These are phyloP conservation scores for Drosophila monieri DNA, from an alignment of 2,888 invertebrate species.

Conservation along the genomic window DNA sequence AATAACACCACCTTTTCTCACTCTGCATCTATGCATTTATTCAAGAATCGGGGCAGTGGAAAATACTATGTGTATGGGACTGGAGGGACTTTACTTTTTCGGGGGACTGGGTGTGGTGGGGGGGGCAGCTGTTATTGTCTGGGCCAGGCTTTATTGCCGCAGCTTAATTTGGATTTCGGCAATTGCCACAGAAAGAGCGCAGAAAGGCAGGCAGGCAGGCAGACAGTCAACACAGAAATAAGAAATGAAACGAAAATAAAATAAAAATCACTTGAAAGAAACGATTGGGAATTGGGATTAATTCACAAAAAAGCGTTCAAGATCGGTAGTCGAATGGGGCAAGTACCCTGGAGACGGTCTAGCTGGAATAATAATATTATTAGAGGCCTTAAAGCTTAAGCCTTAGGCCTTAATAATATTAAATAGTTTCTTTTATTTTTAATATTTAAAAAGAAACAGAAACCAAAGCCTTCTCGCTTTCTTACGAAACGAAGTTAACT, in stretches of 20 bases:
- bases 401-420: too few species aligned
- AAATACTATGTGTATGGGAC: constrained; percentile 4
- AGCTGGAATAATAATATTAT: too few species aligned
- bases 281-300: constrained; percentile 12
- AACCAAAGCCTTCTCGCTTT: background rate
- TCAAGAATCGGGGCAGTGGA: constrained; percentile 7
- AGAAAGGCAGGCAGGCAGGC: background rate
- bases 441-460: background rate
- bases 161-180: constrained; percentile 58
- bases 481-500: background rate
- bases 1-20: background rate
- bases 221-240: background rate
- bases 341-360: background rate
- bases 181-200: constrained; percentile 31
- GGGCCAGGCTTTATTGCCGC: constrained; percentile 50
- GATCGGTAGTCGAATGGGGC: background rate
- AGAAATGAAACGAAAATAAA: constrained; percentile 8
- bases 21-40: background rate
- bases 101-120: background rate
- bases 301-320: background rate
- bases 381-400: too few species aligned
- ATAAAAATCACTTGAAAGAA: constrained; percentile 16
- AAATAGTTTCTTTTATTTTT: too few species aligned
- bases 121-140: constrained; percentile 29
- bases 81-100: background rate